phyloP scores from a whole-genome alignment of 2,113 vertebrate species.

The Gymnogyps californianus region DNA sequence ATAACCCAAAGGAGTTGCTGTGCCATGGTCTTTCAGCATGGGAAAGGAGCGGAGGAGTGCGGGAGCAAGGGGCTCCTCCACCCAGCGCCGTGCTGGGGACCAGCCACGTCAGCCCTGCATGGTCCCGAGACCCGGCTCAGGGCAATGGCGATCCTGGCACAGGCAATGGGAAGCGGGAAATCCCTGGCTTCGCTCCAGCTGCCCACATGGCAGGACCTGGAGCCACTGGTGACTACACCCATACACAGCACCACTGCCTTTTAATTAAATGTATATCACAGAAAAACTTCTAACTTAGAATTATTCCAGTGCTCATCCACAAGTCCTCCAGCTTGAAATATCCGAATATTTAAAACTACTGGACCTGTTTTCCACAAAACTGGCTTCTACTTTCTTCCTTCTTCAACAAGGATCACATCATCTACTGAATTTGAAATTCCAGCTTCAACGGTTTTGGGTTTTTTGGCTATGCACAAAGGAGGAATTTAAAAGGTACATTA shows the following conservation, averaged over 20 bases:
- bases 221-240: fast-evolving
- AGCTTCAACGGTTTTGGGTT: neutral
- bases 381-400: neutral
- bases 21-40: neutral
- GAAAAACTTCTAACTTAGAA: neutral
- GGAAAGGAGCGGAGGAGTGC: neutral
- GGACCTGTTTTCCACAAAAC: neutral
- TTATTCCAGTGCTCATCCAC: neutral
- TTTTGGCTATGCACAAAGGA: neutral
- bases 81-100: fast-evolving
- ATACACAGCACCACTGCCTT: neutral
- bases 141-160: fast-evolving
- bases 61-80: neutral
- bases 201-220: neutral
- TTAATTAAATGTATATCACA: neutral
- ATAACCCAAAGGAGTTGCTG: neutral
- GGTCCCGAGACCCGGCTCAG: neutral
- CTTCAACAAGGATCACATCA: neutral
- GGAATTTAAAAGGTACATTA: neutral
- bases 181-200: neutral
- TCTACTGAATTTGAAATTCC: neutral
- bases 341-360: neutral
- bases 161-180: neutral
- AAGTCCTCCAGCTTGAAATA: neutral
- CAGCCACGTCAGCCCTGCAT: fast-evolving